Evolutionary conservation across 2,113 vertebrate genomes (phyloP), one percentile per base, ranked within the genome.

Genomic region (Coturnix japonica): DNA sequence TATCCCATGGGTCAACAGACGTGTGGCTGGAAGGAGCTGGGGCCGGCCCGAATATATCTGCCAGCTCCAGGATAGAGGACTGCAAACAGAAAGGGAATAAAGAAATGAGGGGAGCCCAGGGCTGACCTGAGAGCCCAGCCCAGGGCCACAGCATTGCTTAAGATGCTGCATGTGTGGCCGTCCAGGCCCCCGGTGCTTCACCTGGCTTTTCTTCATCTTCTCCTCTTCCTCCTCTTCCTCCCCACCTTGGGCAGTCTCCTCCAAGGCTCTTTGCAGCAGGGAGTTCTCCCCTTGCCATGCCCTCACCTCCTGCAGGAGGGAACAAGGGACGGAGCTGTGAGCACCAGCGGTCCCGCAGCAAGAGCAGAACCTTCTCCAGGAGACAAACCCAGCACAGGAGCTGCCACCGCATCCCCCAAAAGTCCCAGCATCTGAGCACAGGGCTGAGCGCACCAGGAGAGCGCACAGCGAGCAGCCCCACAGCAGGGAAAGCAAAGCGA

Each of bases 61-160:
- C 98, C 92, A 99, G 97, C 95, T 99, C 99, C 98, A 98, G 96
- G 96, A 99, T 98, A 90, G 98, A 98, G 23, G 99, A 98, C 98
- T 99, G 97, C 67, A 57, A 92, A 85, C 7, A 78, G 37, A 95
- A 90, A 95, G 69, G 65, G 89, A 96, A 78, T 72, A 85, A 72
- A 88, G 46, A 64, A 30, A 71, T 92, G 59, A 96, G 80, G 66
- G 85, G 47, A 47, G 74, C 53, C 51, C 63, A 44, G 64, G 63
- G 37, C 30, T 90, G 53, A 81, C 31, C 76, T 61, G 47, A 1
- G 4, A 23, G 49, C n/a, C 41, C 47, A 54, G 6, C 5, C 26
- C n/a, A 0, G 39, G 25, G 74, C 37, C 28, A 11, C 9, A 9
- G 57, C 15, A 31, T 75, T 9, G 2, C 28, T 33, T 26, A 3